Percentiles rank a stretch among this genome's conserved stretches.
These are phyloP conservation scores for Carterocephalus palaemon DNA, from an alignment of 2,888 invertebrate species.

Conservation along the genomic window DNA sequence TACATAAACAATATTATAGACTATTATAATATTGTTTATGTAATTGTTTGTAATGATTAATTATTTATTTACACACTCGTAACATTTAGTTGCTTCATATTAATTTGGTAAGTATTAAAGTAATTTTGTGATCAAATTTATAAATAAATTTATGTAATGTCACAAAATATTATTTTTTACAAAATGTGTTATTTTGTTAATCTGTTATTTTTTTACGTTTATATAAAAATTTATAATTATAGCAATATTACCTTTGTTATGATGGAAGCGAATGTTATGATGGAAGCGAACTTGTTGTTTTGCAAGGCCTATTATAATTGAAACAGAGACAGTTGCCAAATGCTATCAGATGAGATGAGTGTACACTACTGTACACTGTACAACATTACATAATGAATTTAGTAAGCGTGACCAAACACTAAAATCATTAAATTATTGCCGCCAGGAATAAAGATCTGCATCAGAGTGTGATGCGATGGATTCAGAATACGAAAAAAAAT, in stretches of 20 bases:
- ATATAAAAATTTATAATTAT: too few relatives aligned
- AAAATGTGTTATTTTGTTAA: too few relatives aligned
- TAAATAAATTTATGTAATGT: too few relatives aligned
- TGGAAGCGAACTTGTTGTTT: slow-evolving; percentile 15
- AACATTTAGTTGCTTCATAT: not conserved
- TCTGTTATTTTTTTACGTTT: too few relatives aligned
- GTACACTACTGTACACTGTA: too few relatives aligned
- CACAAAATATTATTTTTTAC: not conserved
- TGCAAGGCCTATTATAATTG: slow-evolving; percentile 24
- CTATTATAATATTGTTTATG: slow-evolving; percentile 4
- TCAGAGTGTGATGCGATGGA: not conserved
- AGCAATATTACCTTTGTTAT: slow-evolving; percentile 3
- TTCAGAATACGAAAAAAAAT: slow-evolving; percentile 5
- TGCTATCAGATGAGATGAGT: slow-evolving; percentile 22
- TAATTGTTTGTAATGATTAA: slow-evolving; percentile 16
- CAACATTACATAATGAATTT: slow-evolving; percentile 22
- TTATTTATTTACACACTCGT: slow-evolving; percentile 7
- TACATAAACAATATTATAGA: too few relatives aligned
- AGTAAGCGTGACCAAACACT: slow-evolving; percentile 17
- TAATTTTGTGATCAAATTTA: too few relatives aligned
- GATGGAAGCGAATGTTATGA: slow-evolving; percentile 12
- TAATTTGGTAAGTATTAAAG: slow-evolving; percentile 3
- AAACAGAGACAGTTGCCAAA: slow-evolving; percentile 24
- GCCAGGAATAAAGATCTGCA: slow-evolving; percentile 18
- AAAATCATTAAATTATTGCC: slow-evolving; percentile 22